phyloP scores from a whole-genome alignment of 2,797 vertebrate species.

The Arrhamphus sclerolepis region DNA sequence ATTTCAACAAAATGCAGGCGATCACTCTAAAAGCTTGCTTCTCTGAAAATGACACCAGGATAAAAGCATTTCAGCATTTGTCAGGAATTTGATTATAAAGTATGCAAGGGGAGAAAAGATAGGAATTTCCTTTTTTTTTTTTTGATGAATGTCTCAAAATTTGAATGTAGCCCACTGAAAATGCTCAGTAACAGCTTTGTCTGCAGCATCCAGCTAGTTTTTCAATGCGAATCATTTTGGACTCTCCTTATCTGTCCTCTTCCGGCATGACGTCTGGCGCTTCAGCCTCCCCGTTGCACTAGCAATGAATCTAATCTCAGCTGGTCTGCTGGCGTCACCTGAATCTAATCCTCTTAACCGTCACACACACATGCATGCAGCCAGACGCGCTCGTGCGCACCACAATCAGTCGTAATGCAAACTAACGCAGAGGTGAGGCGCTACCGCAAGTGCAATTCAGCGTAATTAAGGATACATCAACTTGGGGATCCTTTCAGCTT shows the following conservation, averaged over 20 bases:
- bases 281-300: conserved; percentile 25
- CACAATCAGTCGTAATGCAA: neutral
- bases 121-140: too few species aligned
- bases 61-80: too few species aligned
- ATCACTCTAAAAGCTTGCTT: too few species aligned
- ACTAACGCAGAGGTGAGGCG: neutral
- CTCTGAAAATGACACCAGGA: too few species aligned
- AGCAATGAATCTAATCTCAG: conserved; percentile 50
- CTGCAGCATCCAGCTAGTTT: neutral
- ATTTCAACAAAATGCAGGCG: too few species aligned
- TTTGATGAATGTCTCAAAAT: too few species aligned
- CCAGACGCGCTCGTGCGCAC: neutral
- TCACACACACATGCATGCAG: neutral
- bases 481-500: too few species aligned
- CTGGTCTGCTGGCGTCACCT: conserved; percentile 50
- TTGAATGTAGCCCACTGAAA: neutral
- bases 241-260: neutral
- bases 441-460: too few species aligned
- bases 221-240: neutral
- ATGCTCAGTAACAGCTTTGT: neutral
- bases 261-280: conserved; percentile 40
- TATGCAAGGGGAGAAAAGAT: too few species aligned
- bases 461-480: too few species aligned
- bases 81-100: too few species aligned
- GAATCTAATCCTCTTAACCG: conserved; percentile 51